Evolutionary conservation across 2,888 invertebrate genomes (phyloP).

Genomic region (Agonopterix heracliana): DNA sequence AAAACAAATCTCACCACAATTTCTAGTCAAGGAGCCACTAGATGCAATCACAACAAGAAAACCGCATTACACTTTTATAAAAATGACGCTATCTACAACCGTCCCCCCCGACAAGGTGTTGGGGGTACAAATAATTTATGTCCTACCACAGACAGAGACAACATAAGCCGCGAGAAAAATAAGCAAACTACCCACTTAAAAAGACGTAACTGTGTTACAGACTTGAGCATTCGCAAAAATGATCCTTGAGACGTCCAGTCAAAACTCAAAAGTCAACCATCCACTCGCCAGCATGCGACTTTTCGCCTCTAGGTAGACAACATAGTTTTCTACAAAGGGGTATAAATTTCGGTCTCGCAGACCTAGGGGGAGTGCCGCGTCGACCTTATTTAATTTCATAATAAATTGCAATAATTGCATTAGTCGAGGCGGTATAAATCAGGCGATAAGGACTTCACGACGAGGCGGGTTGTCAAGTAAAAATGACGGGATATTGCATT

Average conservation of each 20-base stretch:
- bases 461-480: slow-evolving; percentile 27
- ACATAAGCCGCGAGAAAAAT: slow-evolving; percentile 68
- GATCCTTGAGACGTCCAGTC: slow-evolving; percentile 36
- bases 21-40: slow-evolving; percentile 13
- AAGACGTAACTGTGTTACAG: slow-evolving; percentile 39
- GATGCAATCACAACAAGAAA: slow-evolving; percentile 64
- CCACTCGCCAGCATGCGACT: slow-evolving; percentile 28
- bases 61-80: slow-evolving; percentile 72
- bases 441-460: slow-evolving; percentile 30
- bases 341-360: slow-evolving; percentile 49
- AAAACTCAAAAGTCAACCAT: slow-evolving; percentile 53
- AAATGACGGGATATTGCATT: slow-evolving; percentile 26
- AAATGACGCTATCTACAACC: slow-evolving; percentile 65
- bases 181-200: slow-evolving; percentile 71
- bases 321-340: slow-evolving; percentile 56
- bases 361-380: slow-evolving; percentile 40
- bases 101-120: slow-evolving; percentile 62
- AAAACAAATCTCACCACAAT: neutral
- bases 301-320: slow-evolving; percentile 30
- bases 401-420: slow-evolving; percentile 75
- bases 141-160: slow-evolving; percentile 62
- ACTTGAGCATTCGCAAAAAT: slow-evolving; percentile 30
- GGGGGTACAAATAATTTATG: slow-evolving; percentile 71
- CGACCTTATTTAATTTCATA: slow-evolving; percentile 71
- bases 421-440: slow-evolving; percentile 60